Conservation (phyloP, 2,888 invertebrate species). For the Ypsolopha sequella region DNA sequence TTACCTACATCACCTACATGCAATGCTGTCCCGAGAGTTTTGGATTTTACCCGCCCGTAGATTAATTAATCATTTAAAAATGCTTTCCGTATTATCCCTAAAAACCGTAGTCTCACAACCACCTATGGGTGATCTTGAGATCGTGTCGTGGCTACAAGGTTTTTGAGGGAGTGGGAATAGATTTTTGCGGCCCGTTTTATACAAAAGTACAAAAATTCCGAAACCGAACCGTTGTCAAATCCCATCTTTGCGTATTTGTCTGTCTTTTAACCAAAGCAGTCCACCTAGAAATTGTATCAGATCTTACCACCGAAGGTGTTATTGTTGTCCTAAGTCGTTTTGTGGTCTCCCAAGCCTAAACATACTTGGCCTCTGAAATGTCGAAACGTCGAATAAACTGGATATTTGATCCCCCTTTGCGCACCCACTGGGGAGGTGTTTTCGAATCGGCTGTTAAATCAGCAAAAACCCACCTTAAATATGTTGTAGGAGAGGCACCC, state of each 20-base stretch:
- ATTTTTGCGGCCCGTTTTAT: not conserved
- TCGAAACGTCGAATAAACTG: slow-evolving; percentile 3
- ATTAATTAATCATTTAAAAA: not conserved
- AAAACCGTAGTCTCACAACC: not conserved
- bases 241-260: not conserved
- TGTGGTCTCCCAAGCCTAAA: not conserved
- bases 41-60: not conserved
- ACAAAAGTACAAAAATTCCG: not conserved
- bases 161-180: not conserved
- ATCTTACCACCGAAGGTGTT: slow-evolving; percentile 9
- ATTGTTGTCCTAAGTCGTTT: slow-evolving; percentile 9
- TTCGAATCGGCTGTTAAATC: slow-evolving; percentile 8
- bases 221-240: too few species aligned
- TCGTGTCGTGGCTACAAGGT: not conserved
- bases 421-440: slow-evolving; percentile 8
- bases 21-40: not conserved
- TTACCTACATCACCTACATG: not conserved
- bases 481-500: slow-evolving; percentile 2
- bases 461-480: slow-evolving; percentile 4
- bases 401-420: slow-evolving; percentile 6
- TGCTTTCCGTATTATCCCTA: not conserved
- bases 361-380: not conserved
- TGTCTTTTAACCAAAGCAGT: slow-evolving; percentile 7
- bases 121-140: not conserved
- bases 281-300: slow-evolving; percentile 7